Evolutionary conservation across 2,797 vertebrate species (phyloP), one percentile per base, ranked within the genome.

Genomic region (Anolis apletophallus): DNA sequence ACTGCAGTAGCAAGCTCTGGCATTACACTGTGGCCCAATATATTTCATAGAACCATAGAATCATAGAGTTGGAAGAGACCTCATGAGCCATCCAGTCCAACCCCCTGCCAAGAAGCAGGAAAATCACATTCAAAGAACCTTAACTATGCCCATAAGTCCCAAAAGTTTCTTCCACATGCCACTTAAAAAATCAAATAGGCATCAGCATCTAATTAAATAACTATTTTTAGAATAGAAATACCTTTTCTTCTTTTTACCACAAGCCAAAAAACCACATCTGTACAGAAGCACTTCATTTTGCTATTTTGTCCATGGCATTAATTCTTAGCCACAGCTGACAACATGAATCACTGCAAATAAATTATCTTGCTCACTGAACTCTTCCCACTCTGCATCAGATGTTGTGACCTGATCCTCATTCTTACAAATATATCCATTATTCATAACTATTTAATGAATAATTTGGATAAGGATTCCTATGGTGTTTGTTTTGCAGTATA

Each of bases 401-500:
- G 46, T 61, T 68, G 68, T 80, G 84, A 80, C 67, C 64, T 61
- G 84, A 23, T 57, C 46, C 36, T 80, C 84, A 59, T 79, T 85
- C 54, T 80, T 80, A 54, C 77, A 85, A 80, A 85, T 72, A 80
- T 80, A 79, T 79, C 34, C 64, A 80, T 80, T 85, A 85, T 80
- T 85, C 76, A 85, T 72, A 50, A 32, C 19, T 32, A 50, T 61
- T 80, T 59, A 50, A 85, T 85, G 67, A 72, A 85, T 80, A 80
- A 80, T 85, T 85, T 85, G 57, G 36, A 61, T 72, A 61, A 72
- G 8, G n/a, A 80, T 72, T 79, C 36, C 79, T 69, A n/a, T 57
- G 52, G 34, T 29, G 71, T 79, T 69, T 79, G 75, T 57, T 67
- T 79, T 79, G 9, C 75, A 71, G 26, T 32, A 17, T 59, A 67